Evolutionary conservation across 2,888 invertebrate species (phyloP).

Genomic region (Erpobdella octoculata): DNA sequence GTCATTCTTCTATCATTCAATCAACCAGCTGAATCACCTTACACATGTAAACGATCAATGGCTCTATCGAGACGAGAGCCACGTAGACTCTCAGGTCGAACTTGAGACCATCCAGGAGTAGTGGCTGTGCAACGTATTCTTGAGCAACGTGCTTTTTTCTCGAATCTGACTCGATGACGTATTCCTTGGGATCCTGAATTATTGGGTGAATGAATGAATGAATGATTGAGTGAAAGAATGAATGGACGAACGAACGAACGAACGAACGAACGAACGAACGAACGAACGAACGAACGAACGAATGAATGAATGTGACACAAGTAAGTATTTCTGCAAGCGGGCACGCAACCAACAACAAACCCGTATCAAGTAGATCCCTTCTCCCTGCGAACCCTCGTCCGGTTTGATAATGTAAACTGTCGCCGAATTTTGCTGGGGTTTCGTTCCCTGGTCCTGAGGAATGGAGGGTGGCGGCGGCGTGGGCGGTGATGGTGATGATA

Average conservation of each 20-base stretch:
- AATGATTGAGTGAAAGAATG: too few relatives aligned
- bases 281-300: too few relatives aligned
- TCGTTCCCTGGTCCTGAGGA: too few relatives aligned
- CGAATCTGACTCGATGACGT: constrained; percentile 33
- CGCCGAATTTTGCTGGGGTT: too few relatives aligned
- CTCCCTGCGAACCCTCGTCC: constrained; percentile 55
- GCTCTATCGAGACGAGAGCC: constrained; percentile 80
- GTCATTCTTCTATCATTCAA: background rate
- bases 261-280: too few relatives aligned
- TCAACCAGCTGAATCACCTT: constrained; percentile 57
- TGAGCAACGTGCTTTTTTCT: constrained; percentile 37
- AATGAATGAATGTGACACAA: too few relatives aligned
- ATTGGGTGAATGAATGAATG: background rate
- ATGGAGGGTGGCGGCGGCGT: too few relatives aligned
- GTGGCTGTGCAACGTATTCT: constrained; percentile 53
- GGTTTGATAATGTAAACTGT: constrained; percentile 55
- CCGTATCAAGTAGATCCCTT: constrained; percentile 54
- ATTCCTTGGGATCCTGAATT: constrained; percentile 46
- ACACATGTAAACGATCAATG: constrained; percentile 77
- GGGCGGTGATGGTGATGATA: background rate
- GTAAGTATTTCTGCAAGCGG: background rate
- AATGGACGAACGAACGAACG: too few relatives aligned
- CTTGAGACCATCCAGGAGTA: constrained; percentile 52
- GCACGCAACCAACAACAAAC: background rate
- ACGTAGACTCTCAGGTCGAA: constrained; percentile 82